These are phyloP conservation scores for Lepisosteus oculatus DNA, from an alignment of 2,113 vertebrate species.

Conservation along the genomic window DNA sequence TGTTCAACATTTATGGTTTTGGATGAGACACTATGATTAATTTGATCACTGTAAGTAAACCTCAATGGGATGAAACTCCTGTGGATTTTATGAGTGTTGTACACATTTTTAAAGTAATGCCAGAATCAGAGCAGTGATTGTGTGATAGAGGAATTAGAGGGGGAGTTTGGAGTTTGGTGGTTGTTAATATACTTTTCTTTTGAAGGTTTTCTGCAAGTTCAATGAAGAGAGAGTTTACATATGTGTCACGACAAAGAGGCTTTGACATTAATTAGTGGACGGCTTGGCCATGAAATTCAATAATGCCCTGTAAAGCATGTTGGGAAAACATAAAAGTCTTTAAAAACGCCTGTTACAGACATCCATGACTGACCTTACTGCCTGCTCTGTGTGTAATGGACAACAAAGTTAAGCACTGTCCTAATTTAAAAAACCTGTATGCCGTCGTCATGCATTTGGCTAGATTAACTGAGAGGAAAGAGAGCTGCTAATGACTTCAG, in stretches of 20 bases:
- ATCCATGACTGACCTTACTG: slow-evolving; percentile 46
- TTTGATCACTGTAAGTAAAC: too few species aligned
- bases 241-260: slow-evolving; percentile 52
- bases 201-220: slow-evolving; percentile 4
- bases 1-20: too few species aligned
- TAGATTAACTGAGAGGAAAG: background rate
- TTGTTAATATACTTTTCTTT: background rate
- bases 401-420: slow-evolving; percentile 32
- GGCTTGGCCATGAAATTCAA: slow-evolving; percentile 53
- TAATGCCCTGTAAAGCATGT: slow-evolving; percentile 44
- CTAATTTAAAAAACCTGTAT: slow-evolving; percentile 23
- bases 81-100: too few species aligned
- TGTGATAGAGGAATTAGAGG: slow-evolving; percentile 17
- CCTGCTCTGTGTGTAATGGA: slow-evolving; percentile 35
- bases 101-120: background rate
- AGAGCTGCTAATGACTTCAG: slow-evolving; percentile 4
- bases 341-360: slow-evolving; percentile 11
- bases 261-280: slow-evolving; percentile 61
- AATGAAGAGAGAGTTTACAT: slow-evolving; percentile 27
- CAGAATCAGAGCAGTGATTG: slow-evolving; percentile 2
- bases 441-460: background rate
- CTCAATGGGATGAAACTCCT: too few species aligned
- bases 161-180: background rate
- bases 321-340: slow-evolving; percentile 35
- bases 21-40: too few species aligned